Conservation (phyloP, 2,797 vertebrate genomes). For the Falco columbarius region DNA sequence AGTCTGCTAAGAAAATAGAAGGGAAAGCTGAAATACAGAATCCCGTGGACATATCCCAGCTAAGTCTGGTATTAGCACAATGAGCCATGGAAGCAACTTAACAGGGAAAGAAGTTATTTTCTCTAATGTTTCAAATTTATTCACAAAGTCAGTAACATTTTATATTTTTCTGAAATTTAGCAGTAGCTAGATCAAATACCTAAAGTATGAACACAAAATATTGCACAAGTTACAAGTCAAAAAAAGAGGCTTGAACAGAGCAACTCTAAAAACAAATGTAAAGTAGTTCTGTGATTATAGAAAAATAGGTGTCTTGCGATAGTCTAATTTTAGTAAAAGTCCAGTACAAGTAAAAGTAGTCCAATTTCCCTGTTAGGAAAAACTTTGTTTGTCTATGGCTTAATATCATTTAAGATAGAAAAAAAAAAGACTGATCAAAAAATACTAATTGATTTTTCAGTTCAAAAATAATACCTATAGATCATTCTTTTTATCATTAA, state of each 20-base stretch:
- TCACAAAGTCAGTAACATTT: not conserved
- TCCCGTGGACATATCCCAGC: not conserved
- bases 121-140: not conserved
- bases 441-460: not conserved
- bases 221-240: not conserved
- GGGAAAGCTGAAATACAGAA: not conserved
- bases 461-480: not conserved
- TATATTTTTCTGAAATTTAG: not conserved
- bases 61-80: not conserved
- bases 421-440: not conserved
- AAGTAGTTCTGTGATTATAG: not conserved
- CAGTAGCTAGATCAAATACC: not conserved
- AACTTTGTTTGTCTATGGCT: not conserved
- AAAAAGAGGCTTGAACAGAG: not conserved
- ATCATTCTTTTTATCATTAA: not conserved
- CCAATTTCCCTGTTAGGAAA: not conserved
- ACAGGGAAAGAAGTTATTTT: not conserved
- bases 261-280: not conserved
- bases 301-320: not conserved
- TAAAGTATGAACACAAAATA: not conserved
- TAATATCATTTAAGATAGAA: not conserved
- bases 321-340: too few relatives aligned
- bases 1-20: not conserved
- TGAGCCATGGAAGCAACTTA: not conserved
- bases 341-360: too few relatives aligned